Conservation (phyloP, 2,797 vertebrate genomes). For the Centropyge bicolor region DNA sequence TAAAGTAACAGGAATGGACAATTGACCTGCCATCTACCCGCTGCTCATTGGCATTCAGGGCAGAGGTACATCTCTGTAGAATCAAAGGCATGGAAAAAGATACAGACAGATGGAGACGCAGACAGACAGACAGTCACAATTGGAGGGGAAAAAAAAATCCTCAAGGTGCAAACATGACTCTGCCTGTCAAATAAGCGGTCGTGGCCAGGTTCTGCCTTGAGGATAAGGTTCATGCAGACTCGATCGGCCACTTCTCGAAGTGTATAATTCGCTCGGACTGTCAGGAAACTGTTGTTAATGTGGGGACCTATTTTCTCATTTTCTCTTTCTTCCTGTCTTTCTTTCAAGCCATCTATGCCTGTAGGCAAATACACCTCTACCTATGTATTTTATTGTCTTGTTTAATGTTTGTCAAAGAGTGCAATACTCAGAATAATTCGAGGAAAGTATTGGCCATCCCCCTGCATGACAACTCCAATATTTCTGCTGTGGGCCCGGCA, state of each 20-base stretch:
- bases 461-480: conserved; percentile 77
- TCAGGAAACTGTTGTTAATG: conserved; percentile 64
- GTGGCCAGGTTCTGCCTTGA: conserved; percentile 43
- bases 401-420: conserved; percentile 79
- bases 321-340: conserved; percentile 50
- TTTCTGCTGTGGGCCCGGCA: conserved; percentile 68
- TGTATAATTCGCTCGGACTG: conserved; percentile 62
- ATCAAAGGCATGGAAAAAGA: conserved; percentile 42
- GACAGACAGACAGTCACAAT: conserved; percentile 19
- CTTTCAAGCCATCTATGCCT: conserved; percentile 49
- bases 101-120: conserved; percentile 19
- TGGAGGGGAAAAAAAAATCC: conserved; percentile 15
- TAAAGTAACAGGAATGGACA: conserved; percentile 56
- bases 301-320: conserved; percentile 61
- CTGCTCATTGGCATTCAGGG: conserved; percentile 59
- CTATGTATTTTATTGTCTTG: conserved; percentile 76
- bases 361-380: conserved; percentile 64
- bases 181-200: conserved; percentile 45
- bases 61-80: conserved; percentile 44
- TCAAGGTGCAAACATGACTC: conserved; percentile 44
- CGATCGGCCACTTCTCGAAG: conserved; percentile 60
- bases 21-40: conserved; percentile 46
- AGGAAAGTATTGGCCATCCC: conserved; percentile 68
- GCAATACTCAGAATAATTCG: conserved; percentile 70
- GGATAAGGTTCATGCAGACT: conserved; percentile 51